Conservation (phyloP, 1,140 invertebrate species). For the Copidosoma floridanum region DNA sequence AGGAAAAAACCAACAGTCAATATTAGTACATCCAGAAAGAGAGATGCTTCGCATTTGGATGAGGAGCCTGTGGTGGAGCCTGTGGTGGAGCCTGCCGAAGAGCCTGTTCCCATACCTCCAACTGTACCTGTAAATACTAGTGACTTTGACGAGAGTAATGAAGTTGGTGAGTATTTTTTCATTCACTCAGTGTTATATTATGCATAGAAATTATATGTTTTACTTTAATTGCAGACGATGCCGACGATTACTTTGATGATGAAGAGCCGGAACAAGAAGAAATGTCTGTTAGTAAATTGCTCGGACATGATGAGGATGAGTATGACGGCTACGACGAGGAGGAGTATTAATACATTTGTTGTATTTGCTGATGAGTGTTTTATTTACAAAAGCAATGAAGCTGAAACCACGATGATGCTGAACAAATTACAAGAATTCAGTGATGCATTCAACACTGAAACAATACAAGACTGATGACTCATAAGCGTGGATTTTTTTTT, state of each 20-base stretch:
- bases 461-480: conserved; percentile 13
- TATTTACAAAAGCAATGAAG: not conserved
- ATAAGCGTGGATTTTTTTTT: conserved; percentile 1
- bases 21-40: conserved; percentile 8
- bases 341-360: conserved; percentile 33
- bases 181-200: conserved; percentile 6
- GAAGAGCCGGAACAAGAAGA: conserved; percentile 48
- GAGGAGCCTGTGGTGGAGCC: not conserved
- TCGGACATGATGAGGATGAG: conserved; percentile 50
- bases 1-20: conserved; percentile 16
- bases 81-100: not conserved
- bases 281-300: conserved; percentile 55
- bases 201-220: conserved; percentile 11
- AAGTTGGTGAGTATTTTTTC: conserved; percentile 9
- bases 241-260: conserved; percentile 54
- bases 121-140: conserved; percentile 1
- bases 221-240: conserved; percentile 36
- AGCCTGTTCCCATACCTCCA: not conserved
- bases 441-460: conserved; percentile 11
- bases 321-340: conserved; percentile 50
- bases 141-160: conserved; percentile 9
- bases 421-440: not conserved
- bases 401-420: not conserved
- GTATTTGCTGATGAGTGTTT: not conserved
- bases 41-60: conserved; percentile 6